Evolutionary conservation across 2,888 invertebrate genomes (phyloP), one percentile per base, ranked within the genome.

Genomic region (Luperina nickerlii): DNA sequence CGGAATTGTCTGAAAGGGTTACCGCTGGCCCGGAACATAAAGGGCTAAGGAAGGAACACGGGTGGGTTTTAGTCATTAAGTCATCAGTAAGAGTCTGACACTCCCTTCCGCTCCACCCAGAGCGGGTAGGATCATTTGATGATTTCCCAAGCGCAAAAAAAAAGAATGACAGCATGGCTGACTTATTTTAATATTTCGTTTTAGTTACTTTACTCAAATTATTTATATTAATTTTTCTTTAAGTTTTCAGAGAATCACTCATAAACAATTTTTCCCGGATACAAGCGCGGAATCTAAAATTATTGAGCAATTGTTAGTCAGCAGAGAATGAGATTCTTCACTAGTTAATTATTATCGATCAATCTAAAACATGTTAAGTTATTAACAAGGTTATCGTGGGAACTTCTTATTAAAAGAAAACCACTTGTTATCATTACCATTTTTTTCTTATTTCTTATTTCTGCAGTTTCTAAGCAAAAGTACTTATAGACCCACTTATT

Each of bases 401-500:
- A 70, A 24, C 20, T 63, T 70, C 18, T n/a, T 57, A 6, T 24
- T 27, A 27, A 18, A 27, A 54, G 51, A 57, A 48, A 57, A 20
- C 18, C 0, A 24, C 3, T 65, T 0, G 18, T 38, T 18, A 48
- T 51, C 24, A 42, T 24, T 32, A 24, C 6, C 0, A 32, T 45
- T 24, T n/a, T 54, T 24, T 32, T n/a, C 18, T 54, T 62, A 0
- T 48, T 48, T 15, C 15, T 69, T 1, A 51, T 4, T 45, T 45
- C 8, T n/a, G 2, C 20, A 8, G 27, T 78, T 69, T 69, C 9
- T 82, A 69, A 9, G 20, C 15, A 69, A 20, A 57, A 15, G 2
- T 62, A 63, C 27, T 9, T 15, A 66, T 18, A 66, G 15, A 63
- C 75, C 69, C 48, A 78, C 51, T 65, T 73, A 69, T 24, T 85